Percentiles rank a stretch among this genome's conserved stretches.
Conservation (phyloP, 2,113 vertebrate species). For the Gnathonemus echidnorhynchus region DNA sequence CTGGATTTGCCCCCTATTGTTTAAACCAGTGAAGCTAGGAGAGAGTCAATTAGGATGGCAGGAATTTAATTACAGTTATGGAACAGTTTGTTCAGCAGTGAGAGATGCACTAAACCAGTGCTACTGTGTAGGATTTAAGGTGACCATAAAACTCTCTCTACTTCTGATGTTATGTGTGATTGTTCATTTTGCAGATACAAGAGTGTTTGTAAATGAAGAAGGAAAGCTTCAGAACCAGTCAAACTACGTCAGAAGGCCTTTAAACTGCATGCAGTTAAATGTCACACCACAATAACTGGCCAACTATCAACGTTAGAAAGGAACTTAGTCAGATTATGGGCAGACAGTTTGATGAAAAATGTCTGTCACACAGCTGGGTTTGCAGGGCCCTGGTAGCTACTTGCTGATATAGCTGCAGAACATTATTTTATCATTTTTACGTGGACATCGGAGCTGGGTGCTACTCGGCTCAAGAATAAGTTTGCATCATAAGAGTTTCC, state of each 20-base stretch:
- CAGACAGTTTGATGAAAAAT: background rate
- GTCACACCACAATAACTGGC: background rate
- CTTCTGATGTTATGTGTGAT: background rate
- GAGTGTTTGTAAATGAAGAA: background rate
- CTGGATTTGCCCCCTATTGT: background rate
- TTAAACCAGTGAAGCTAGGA: background rate
- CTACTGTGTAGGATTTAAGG: background rate
- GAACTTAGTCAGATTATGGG: background rate
- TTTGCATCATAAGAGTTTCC: background rate
- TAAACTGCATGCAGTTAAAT: background rate
- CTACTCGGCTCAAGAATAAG: background rate
- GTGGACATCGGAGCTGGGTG: background rate
- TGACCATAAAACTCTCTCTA: background rate
- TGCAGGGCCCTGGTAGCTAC: background rate
- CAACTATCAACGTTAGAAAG: background rate
- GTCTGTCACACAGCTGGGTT: background rate
- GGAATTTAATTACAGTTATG: background rate
- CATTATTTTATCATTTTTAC: background rate
- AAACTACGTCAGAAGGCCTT: background rate
- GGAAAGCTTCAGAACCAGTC: background rate
- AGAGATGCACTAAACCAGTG: background rate
- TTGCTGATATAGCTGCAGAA: background rate
- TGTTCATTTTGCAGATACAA: background rate
- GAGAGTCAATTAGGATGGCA: background rate
- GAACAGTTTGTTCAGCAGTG: background rate